phyloP scores from a whole-genome alignment of 2,113 vertebrate genomes.

The Rallus limicola region DNA sequence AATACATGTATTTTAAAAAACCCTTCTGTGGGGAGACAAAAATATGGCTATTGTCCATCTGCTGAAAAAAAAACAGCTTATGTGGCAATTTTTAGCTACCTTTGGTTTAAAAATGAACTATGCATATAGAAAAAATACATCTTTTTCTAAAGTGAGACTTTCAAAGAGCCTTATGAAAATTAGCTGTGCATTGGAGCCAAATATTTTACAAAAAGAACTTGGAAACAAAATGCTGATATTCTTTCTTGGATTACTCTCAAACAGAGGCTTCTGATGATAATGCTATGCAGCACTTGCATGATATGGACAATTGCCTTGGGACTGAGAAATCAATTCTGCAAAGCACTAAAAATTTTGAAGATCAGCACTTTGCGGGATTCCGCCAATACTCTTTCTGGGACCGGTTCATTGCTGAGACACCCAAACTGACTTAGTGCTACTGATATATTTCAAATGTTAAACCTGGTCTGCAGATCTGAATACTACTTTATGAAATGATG shows the following conservation, averaged over 20 bases:
- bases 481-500: neutral
- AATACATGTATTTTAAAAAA: slow-evolving; percentile 6
- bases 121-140: neutral
- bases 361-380: slow-evolving; percentile 24
- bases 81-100: slow-evolving; percentile 24
- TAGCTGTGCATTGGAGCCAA: slow-evolving; percentile 37
- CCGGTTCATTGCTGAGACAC: neutral
- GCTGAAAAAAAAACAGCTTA: neutral
- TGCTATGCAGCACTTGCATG: slow-evolving; percentile 35
- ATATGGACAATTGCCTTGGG: slow-evolving; percentile 37
- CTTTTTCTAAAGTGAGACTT: slow-evolving; percentile 10
- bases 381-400: neutral
- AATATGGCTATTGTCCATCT: neutral
- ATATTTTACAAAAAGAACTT: slow-evolving; percentile 25
- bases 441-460: slow-evolving; percentile 29
- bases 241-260: slow-evolving; percentile 51
- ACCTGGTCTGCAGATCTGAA: neutral
- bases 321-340: slow-evolving; percentile 31
- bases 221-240: slow-evolving; percentile 44
- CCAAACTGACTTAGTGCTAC: slow-evolving; percentile 7
- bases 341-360: slow-evolving; percentile 26
- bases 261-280: slow-evolving; percentile 33
- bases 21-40: slow-evolving; percentile 10
- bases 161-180: slow-evolving; percentile 53
- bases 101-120: slow-evolving; percentile 31